Evolutionary conservation across 2,888 invertebrate genomes (phyloP).

Genomic region (Spialia ferax): DNA sequence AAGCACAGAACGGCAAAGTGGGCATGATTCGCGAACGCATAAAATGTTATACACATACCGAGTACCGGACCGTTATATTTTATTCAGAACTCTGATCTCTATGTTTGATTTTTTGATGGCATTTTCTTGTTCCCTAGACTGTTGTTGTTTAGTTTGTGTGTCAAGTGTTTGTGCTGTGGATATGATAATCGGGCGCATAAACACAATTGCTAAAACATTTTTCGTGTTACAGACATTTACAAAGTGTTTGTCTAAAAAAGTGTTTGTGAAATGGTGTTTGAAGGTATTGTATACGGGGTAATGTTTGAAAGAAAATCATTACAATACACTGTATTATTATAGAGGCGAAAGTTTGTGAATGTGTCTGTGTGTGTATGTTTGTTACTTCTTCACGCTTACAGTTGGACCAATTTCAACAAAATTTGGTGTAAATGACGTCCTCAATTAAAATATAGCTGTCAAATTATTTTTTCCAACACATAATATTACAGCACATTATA

Average conservation of each 20-base stretch:
- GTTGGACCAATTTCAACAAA: no score
- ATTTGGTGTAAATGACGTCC: no score
- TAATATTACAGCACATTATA: no score
- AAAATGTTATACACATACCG: constrained; percentile 23
- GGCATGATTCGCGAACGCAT: constrained; percentile 23
- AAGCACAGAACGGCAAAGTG: constrained; percentile 8
- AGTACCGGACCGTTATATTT: constrained; percentile 43
- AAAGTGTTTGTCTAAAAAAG: not conserved
- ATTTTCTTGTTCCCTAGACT: constrained; percentile 40
- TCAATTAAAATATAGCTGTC: no score
- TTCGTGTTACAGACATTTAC: not conserved
- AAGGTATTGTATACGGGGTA: no score
- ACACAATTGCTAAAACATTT: constrained; percentile 2
- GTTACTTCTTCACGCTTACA: no score
- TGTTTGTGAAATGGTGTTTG: no score
- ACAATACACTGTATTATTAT: no score
- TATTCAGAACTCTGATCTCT: constrained; percentile 44
- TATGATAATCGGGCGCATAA: not conserved
- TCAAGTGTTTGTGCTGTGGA: constrained; percentile 6
- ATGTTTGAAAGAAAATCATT: no score
- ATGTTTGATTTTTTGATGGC: constrained; percentile 45
- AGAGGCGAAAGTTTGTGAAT: no score
- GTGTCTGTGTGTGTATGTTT: no score
- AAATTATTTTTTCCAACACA: no score
- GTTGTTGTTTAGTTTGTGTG: constrained; percentile 15